Base-by-base conservation (phyloP, 2,888 invertebrate genomes). In the Sinohyriopsis cumingii region DNA sequence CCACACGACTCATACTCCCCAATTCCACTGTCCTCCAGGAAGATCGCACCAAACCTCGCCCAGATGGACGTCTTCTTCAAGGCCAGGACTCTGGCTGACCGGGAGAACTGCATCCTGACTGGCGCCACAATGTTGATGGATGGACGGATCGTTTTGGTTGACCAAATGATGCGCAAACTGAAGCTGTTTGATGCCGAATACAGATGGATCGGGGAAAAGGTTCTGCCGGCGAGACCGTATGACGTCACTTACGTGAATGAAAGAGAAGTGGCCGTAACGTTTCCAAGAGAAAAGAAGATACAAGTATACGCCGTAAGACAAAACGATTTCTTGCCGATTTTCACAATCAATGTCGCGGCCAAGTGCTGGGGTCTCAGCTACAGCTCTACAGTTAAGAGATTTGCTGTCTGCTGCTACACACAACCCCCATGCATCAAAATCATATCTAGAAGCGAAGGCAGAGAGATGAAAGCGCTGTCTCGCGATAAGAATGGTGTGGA, bases 161-260 rank as follows among this genome's bases (percentile, higher is more conserved):
- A 80, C 62, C 80, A 80, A 66, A 80, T 76, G 72, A 63, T 78
- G 54, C 69, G 80, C 3, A 80, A 80, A 60, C 62, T 80, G 60
- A 80, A 80, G 64, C 66, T 80, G n/a, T 80, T 78, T 66, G 75
- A 80, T 55, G 76, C 78, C 67, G 76, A 78, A 59, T 80, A 78
- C 63, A 72, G 71, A 57, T 78, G 80, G 80, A 66, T 70, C 53
- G 80, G 80, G 19, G 80, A 80, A 71, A 80, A 80, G 65, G 78
- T 80, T 1, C 72, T 80, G 7, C 73, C 78, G 15, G 77, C 78
- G 3, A 72, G 78, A 25, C 80, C 80, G 3, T 80, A 80, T 54
- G 78, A 80, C 63, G 68, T 78, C 59, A 69, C 72, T 54, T 71
- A 72, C 55, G 78, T 78, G 9, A 75, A 71, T 18, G 80, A 76